Conservation (phyloP, 2,797 vertebrate genomes). For the Coendou prehensilis region DNA sequence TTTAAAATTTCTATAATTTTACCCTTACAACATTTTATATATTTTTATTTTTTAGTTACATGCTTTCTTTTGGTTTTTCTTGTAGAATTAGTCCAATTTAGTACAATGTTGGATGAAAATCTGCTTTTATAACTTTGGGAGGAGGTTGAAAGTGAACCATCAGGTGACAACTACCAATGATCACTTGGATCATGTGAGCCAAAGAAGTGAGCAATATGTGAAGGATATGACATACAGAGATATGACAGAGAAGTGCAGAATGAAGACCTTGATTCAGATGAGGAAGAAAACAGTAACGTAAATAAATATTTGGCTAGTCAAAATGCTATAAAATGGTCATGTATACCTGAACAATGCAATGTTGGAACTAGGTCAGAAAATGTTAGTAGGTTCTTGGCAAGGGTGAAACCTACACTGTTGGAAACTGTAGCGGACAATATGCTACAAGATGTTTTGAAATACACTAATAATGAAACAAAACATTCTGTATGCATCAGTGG, state of each 20-base stretch:
- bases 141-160: background rate
- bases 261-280: background rate
- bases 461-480: background rate
- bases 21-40: background rate
- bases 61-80: background rate
- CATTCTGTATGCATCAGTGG: background rate
- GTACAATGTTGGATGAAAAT: background rate
- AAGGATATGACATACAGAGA: background rate
- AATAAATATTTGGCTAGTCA: background rate
- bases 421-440: background rate
- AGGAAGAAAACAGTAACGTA: background rate
- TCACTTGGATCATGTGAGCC: background rate
- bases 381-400: no score
- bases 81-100: background rate
- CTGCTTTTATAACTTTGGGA: background rate
- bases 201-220: background rate
- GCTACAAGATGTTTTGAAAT: background rate
- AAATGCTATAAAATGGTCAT: background rate
- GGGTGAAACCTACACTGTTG: background rate
- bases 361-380: no score
- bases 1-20: no score
- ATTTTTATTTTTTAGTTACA: background rate
- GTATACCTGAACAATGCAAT: background rate
- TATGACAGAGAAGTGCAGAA: background rate
- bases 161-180: background rate